Evolutionary conservation across 2,888 invertebrate genomes (phyloP).

Genomic region (Deilephila elpenor): DNA sequence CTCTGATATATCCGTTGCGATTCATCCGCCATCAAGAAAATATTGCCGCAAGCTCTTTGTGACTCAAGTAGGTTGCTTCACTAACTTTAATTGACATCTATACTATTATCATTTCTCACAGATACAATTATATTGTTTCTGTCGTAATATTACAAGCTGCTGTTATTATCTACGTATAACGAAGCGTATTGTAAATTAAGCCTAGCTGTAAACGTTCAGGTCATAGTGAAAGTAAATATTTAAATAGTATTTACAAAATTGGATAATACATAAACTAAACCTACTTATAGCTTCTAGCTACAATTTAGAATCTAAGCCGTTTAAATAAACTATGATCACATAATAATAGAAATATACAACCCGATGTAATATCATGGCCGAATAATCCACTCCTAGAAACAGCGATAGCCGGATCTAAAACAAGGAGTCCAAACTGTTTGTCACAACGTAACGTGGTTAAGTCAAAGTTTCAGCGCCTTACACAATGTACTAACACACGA

Average conservation of each 20-base stretch:
- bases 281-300: too few species aligned
- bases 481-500: neutral
- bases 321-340: too few species aligned
- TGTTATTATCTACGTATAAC: too few species aligned
- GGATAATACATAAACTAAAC: too few species aligned
- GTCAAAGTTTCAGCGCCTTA: neutral
- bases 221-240: too few species aligned
- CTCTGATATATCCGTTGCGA: conserved; percentile 42
- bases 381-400: neutral
- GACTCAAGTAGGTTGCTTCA: conserved; percentile 13
- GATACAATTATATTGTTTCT: neutral
- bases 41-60: conserved; percentile 43
- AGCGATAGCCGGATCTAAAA: neutral
- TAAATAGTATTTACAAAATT: too few species aligned
- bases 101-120: neutral
- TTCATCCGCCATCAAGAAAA: conserved; percentile 48
- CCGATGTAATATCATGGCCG: neutral
- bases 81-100: conserved; percentile 14
- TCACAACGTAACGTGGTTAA: neutral
- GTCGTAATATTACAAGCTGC: too few species aligned
- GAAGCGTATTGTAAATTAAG: too few species aligned
- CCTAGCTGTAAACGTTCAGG: too few species aligned
- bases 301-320: too few species aligned
- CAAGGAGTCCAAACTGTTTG: neutral
- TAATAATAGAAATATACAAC: neutral